These are phyloP conservation scores for Ischnus inquisitorius DNA, from an alignment of 2,888 invertebrate species.

Conservation along the genomic window DNA sequence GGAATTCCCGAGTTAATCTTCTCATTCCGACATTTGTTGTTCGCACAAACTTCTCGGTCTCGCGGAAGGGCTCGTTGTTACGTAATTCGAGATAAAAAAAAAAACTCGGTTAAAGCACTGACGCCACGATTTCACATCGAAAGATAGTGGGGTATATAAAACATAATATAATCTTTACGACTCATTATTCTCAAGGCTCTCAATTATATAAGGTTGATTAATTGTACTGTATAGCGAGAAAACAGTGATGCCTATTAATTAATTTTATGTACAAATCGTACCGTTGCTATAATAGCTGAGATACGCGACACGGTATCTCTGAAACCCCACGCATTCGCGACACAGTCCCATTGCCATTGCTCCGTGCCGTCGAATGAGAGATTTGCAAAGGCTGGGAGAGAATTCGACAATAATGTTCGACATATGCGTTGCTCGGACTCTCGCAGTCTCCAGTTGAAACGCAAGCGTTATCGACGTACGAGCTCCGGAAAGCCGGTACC, in stretches of 20 bases:
- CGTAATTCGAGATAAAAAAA: conserved; percentile 21
- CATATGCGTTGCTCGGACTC: background rate
- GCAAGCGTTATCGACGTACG: conserved; percentile 33
- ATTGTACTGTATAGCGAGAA: background rate
- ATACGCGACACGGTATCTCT: background rate
- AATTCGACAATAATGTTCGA: background rate
- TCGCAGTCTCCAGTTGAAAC: background rate
- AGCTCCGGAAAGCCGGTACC: conserved; percentile 32
- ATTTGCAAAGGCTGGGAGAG: background rate
- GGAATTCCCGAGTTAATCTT: background rate
- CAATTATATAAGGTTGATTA: background rate
- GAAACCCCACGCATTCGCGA: background rate
- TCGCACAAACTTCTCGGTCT: background rate
- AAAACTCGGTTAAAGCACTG: background rate
- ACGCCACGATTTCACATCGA: conserved; percentile 1
- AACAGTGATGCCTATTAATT: background rate
- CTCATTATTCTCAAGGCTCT: background rate
- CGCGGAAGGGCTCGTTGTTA: conserved; percentile 19
- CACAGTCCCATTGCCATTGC: conserved; percentile 4
- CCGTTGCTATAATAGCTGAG: background rate
- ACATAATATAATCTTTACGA: background rate
- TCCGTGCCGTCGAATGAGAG: background rate
- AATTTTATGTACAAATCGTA: background rate
- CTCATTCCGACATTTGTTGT: background rate
- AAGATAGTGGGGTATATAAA: background rate